Evolutionary conservation across 2,113 vertebrate species (phyloP).

Genomic region (Entosphenus tridentatus): DNA sequence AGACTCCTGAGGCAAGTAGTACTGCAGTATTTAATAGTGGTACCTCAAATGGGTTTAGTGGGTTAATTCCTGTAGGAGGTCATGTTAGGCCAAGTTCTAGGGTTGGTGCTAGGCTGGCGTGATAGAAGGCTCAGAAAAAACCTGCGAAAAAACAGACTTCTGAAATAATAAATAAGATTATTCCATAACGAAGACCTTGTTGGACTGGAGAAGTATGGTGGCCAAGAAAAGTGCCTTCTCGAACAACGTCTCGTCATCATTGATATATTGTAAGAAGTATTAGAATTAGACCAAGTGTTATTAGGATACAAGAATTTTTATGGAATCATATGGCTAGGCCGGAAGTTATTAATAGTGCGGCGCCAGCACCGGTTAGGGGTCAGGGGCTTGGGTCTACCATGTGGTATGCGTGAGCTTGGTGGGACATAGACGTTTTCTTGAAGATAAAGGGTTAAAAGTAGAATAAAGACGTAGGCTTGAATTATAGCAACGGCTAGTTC

Average conservation of each 20-base stretch:
- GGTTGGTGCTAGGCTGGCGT: constrained; percentile 12
- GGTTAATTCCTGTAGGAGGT: neutral
- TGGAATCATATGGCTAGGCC: constrained; percentile 12
- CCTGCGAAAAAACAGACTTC: constrained; percentile 13
- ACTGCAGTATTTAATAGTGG: constrained; percentile 10
- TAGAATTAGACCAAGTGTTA: rapidly evolving
- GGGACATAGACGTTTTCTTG: constrained; percentile 14
- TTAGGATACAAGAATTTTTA: rapidly evolving
- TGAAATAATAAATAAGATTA: constrained; percentile 16
- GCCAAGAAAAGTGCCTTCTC: constrained; percentile 12
- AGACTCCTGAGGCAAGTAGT: neutral
- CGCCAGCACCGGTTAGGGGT: neutral
- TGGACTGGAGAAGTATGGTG: constrained; percentile 10
- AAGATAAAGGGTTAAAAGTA: constrained; percentile 12
- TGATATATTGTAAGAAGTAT: neutral
- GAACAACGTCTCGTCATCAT: constrained; percentile 12
- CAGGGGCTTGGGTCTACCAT: constrained; percentile 13
- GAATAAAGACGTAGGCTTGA: neutral
- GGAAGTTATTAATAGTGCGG: constrained; percentile 6
- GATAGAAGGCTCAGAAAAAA: constrained; percentile 14
- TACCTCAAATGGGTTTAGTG: neutral
- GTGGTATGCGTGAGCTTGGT: constrained; percentile 12
- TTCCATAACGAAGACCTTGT: constrained; percentile 13
- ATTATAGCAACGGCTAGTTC: neutral
- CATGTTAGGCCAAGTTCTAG: constrained; percentile 12